phyloP scores from a whole-genome alignment of 2,888 invertebrate species.

The Orthosia incerta region DNA sequence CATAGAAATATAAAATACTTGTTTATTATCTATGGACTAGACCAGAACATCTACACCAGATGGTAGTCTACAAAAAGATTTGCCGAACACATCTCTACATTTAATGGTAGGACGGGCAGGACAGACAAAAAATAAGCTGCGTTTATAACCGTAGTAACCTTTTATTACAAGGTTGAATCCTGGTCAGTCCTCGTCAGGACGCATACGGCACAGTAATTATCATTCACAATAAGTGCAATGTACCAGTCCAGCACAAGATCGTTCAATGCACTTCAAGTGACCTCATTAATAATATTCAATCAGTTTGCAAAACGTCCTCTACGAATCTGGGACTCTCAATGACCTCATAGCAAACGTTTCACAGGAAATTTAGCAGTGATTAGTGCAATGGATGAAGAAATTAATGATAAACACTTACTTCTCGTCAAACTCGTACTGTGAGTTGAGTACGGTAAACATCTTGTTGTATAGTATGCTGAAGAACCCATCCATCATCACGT shows the following conservation, averaged over 20 bases:
- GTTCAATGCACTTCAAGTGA: conserved; percentile 18
- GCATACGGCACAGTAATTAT: conserved; percentile 27
- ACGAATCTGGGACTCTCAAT: neutral
- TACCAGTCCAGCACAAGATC: conserved; percentile 6
- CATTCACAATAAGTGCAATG: conserved; percentile 28
- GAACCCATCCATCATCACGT: conserved; percentile 97
- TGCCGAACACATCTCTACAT: neutral
- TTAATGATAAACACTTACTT: conserved; percentile 90
- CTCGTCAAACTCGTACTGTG: conserved; percentile 97
- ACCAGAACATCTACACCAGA: no score
- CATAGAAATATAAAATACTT: no score
- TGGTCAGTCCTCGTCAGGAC: neutral
- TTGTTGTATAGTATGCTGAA: conserved; percentile 98
- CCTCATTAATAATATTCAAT: conserved; percentile 15
- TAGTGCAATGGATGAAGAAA: no score
- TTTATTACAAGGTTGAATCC: no score
- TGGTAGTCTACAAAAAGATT: neutral
- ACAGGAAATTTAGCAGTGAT: neutral
- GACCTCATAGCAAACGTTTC: neutral
- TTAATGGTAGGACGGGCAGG: neutral
- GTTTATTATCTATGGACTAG: no score
- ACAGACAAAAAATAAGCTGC: neutral
- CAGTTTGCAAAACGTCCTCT: conserved; percentile 2
- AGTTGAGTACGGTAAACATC: conserved; percentile 98
- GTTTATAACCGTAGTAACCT: no score